Percentiles rank a stretch among this genome's conserved stretches.
phyloP scores from a whole-genome alignment of 2,113 vertebrate species.

The Deroptyus accipitrinus region DNA sequence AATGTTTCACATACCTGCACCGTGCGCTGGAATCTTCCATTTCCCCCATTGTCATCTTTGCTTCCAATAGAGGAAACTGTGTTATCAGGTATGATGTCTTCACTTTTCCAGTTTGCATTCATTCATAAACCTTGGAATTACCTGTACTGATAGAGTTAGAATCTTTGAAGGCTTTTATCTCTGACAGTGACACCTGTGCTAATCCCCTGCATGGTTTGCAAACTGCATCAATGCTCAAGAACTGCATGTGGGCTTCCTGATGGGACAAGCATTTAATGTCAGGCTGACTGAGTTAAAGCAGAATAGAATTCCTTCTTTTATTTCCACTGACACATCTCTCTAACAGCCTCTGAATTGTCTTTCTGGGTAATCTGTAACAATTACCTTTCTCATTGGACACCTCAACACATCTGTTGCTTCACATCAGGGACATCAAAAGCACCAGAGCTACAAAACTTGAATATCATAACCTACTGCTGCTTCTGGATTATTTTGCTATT shows the following conservation, averaged over 20 bases:
- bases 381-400: not conserved
- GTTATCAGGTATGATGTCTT: constrained; percentile 83
- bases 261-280: not conserved
- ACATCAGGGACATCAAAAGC: not conserved
- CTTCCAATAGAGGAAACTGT: constrained; percentile 96
- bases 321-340: not conserved
- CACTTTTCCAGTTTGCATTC: not conserved
- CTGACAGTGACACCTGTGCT: not conserved
- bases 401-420: not conserved
- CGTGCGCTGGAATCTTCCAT: constrained; percentile 94
- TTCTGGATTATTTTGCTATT: not conserved
- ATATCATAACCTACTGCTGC: not conserved
- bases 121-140: not conserved
- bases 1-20: constrained; percentile 98
- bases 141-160: not conserved
- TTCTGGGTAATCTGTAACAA: not conserved
- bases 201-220: not conserved
- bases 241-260: not conserved
- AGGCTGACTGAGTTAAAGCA: not conserved
- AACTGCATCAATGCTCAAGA: not conserved
- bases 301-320: not conserved
- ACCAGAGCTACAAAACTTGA: not conserved
- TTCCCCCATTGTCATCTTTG: constrained; percentile 95
- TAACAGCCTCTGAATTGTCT: not conserved
- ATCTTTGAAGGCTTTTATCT: not conserved